Evolutionary conservation across 2,797 vertebrate genomes (phyloP), one percentile per base, ranked within the genome.

Genomic region (Lepus townsendii): DNA sequence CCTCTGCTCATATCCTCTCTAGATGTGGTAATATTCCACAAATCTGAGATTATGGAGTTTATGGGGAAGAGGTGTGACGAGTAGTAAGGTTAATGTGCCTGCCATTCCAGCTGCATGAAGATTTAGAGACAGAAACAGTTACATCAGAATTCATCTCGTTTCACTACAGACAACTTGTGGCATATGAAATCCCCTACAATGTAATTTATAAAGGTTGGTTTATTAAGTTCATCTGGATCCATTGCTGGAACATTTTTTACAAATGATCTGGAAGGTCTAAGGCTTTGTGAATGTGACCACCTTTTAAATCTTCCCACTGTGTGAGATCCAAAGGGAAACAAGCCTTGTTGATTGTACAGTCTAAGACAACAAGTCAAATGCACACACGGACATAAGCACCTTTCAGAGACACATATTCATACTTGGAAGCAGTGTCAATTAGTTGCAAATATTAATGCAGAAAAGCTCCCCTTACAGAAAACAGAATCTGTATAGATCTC

Each of bases 21-120:
- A 30, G 12, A 24, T 10, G 54, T 0, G 0, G 7, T 0, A 63
- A n/a, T 3, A 11, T 3, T 32, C 14, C 32, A 52, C n/a, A 50
- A 19, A 7, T 17, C 35, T 77, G 27, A 72, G 38, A 50, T 38
- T 22, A 35, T 2, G 5, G 27, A 42, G 19, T 84, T 7, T 32
- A 14, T 24, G 30, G 27, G 26, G 75, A 60, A 88, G 75, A 19
- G 4, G 42, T 10, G 16, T 16, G 54, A 86, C 73, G 68, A 38
- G 38, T 12, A 72, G 4, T 52, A 30, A 62, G 22, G 24, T 47
- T 47, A 60, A 35, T 2, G 32, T 2, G 30, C 30, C 73, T 32
- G 5, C 47, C 38, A 20, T 38, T 19, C 24, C 27, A 62, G 54
- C 27, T 4, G 0, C 38, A 9, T 7, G 50, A 22, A 47, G n/a